Percentiles rank a stretch among this genome's conserved stretches.
Conservation (phyloP, 2,888 invertebrate genomes). For the Rotaria magnacalcarata region DNA sequence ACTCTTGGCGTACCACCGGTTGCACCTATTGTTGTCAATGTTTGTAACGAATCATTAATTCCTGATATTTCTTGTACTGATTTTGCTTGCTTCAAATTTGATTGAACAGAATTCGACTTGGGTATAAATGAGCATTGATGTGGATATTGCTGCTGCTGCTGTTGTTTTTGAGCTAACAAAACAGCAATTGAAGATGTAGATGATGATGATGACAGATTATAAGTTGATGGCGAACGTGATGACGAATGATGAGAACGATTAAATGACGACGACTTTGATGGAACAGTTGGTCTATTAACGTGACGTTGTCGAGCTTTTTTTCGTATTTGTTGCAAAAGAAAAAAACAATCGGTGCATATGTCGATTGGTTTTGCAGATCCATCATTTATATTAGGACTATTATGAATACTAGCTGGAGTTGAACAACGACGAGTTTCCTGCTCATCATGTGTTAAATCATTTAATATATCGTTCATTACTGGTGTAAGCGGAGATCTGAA, state of each 20-base stretch:
- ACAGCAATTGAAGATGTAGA: neutral
- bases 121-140: neutral
- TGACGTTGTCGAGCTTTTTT: constrained; percentile 23
- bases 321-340: constrained; percentile 17
- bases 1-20: neutral
- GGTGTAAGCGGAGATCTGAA: constrained; percentile 16
- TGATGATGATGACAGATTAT: constrained; percentile 23
- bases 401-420: neutral
- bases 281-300: neutral
- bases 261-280: neutral
- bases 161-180: neutral
- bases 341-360: constrained; percentile 1
- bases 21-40: neutral
- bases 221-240: neutral
- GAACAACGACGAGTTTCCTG: neutral
- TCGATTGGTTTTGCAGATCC: neutral
- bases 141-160: neutral
- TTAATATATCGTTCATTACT: constrained; percentile 24
- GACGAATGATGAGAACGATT: constrained; percentile 14
- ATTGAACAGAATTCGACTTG: neutral
- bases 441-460: neutral
- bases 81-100: neutral
- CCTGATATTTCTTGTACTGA: neutral
- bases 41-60: neutral
- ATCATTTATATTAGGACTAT: neutral